phyloP scores from a whole-genome alignment of 2,113 vertebrate species.

The Vombatus ursinus region DNA sequence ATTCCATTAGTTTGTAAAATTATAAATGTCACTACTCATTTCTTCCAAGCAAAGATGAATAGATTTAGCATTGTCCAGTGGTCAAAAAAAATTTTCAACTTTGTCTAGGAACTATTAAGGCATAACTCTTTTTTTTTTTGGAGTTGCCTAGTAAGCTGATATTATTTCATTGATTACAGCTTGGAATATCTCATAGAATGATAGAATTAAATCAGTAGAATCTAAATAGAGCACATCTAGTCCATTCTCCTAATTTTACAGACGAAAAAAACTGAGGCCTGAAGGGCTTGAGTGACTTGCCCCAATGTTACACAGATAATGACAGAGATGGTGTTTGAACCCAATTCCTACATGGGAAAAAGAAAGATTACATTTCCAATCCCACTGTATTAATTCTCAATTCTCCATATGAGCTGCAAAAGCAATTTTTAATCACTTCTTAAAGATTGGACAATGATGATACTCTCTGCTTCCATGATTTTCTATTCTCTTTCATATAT shows the following conservation, averaged over 20 bases:
- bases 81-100: not conserved
- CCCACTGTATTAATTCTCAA: not conserved
- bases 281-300: not conserved
- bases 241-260: not conserved
- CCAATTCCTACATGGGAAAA: not conserved
- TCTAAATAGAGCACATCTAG: not conserved
- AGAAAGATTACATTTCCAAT: not conserved
- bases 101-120: not conserved
- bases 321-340: not conserved
- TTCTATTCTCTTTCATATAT: not conserved
- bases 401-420: not conserved
- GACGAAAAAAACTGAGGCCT: not conserved
- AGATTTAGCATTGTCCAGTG: not conserved
- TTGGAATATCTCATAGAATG: not conserved
- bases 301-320: not conserved
- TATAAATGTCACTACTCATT: not conserved
- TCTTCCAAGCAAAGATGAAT: not conserved
- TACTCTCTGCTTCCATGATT: not conserved
- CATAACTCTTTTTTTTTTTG: not conserved
- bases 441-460: not conserved
- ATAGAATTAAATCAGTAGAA: not conserved
- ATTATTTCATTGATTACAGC: not conserved
- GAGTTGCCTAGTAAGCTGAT: not conserved
- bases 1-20: not conserved
- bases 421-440: not conserved